These are phyloP conservation scores for Chalcosyrphus nemorum DNA, from an alignment of 2,888 invertebrate genomes.

Conservation along the genomic window DNA sequence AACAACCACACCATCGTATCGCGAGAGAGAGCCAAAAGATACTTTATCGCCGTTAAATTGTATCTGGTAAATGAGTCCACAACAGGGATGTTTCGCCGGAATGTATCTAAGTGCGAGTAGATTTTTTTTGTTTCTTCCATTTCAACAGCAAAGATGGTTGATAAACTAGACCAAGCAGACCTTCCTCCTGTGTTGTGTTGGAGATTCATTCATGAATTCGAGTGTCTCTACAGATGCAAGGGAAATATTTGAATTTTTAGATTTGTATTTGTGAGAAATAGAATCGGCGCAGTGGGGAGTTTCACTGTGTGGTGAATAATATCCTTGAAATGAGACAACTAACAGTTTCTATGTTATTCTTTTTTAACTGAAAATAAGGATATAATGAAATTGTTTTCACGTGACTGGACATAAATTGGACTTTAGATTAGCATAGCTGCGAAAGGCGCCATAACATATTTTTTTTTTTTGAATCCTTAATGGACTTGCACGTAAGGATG, in stretches of 20 bases:
- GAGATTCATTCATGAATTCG: slow-evolving; percentile 62
- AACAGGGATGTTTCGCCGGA: slow-evolving; percentile 13
- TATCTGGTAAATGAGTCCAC: slow-evolving; percentile 2
- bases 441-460: background rate
- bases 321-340: slow-evolving; percentile 9
- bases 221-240: background rate
- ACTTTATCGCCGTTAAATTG: background rate
- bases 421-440: background rate
- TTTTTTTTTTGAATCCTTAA: no score
- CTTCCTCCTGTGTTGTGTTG: background rate
- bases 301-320: slow-evolving; percentile 48
- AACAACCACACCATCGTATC: slow-evolving; percentile 17
- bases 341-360: slow-evolving; percentile 13
- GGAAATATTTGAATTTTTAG: background rate
- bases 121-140: no score
- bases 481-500: background rate
- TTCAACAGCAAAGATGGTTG: background rate
- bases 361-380: no score
- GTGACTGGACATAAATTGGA: background rate
- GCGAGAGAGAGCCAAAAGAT: slow-evolving; percentile 28
- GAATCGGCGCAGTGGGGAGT: slow-evolving; percentile 56
- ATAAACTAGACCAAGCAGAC: background rate
- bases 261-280: slow-evolving; percentile 10
- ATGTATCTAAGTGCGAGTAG: slow-evolving; percentile 7
- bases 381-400: background rate